These are phyloP conservation scores for Euphydryas editha DNA, from an alignment of 2,888 invertebrate species.

Conservation along the genomic window DNA sequence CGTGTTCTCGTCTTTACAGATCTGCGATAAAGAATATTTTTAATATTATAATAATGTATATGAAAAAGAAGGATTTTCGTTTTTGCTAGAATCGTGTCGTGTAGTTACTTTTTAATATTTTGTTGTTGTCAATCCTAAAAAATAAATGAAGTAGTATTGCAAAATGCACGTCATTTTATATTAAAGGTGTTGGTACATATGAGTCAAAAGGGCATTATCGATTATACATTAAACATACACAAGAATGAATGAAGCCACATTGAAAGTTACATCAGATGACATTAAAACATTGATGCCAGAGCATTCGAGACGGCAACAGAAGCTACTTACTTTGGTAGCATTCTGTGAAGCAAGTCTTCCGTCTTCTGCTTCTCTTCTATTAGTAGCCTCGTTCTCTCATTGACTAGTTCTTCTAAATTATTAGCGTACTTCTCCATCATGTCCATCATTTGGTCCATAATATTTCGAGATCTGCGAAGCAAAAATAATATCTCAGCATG, in stretches of 20 bases:
- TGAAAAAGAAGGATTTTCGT: background rate
- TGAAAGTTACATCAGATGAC: conserved; percentile 43
- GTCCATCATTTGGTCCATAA: conserved; percentile 99
- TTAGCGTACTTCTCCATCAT: conserved; percentile 99
- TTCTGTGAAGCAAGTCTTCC: conserved; percentile 94
- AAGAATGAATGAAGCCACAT: conserved; percentile 49
- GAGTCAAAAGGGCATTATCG: conserved; percentile 21
- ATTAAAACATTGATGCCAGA: conserved; percentile 35
- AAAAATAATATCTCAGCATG: background rate
- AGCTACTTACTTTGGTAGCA: conserved; percentile 93
- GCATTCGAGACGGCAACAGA: conserved; percentile 28
- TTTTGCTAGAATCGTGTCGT: no score
- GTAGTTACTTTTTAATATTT: background rate
- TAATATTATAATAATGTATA: background rate
- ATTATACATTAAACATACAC: conserved; percentile 55
- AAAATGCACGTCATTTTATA: background rate
- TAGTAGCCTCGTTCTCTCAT: conserved; percentile 93
- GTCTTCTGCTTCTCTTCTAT: conserved; percentile 97
- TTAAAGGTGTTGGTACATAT: conserved; percentile 26
- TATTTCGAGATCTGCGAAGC: conserved; percentile 88
- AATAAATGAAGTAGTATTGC: background rate
- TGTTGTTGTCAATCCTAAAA: background rate
- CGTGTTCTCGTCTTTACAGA: background rate
- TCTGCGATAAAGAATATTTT: background rate
- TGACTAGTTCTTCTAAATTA: conserved; percentile 96